phyloP scores from a whole-genome alignment of 2,797 vertebrate species.

The Avahi laniger region DNA sequence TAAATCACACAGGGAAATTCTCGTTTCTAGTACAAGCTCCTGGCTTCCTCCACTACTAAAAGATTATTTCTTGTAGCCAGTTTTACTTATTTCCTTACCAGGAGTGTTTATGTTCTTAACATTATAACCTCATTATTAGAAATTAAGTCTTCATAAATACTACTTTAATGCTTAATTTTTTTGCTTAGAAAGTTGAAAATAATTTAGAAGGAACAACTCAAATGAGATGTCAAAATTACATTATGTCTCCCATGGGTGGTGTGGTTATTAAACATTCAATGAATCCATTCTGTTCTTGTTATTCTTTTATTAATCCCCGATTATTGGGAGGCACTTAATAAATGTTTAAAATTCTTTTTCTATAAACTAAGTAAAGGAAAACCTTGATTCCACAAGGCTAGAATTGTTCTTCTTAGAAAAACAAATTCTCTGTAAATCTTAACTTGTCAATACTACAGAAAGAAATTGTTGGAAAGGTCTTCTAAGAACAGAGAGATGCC shows the following conservation, averaged over 20 bases:
- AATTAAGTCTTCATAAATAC: conserved; percentile 33
- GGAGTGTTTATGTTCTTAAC: conserved; percentile 35
- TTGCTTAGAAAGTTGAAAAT: conserved; percentile 14
- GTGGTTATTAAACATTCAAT: not conserved
- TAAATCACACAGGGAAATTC: conserved; percentile 29
- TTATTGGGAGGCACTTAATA: not conserved
- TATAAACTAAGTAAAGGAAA: conserved; percentile 36
- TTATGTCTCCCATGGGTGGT: not conserved
- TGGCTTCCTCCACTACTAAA: not conserved
- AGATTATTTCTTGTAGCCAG: not conserved
- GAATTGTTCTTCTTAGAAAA: conserved; percentile 1
- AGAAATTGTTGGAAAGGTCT: not conserved
- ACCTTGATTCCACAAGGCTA: conserved; percentile 4
- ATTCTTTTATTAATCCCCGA: conserved; percentile 18
- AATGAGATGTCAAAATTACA: not conserved
- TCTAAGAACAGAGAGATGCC: not conserved
- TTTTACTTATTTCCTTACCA: conserved; percentile 37
- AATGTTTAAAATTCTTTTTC: not conserved
- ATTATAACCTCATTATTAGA: conserved; percentile 21
- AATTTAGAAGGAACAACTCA: not conserved
- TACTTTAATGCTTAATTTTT: not conserved
- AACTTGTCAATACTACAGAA: not conserved
- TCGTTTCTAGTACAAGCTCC: not conserved
- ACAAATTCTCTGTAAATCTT: conserved; percentile 32
- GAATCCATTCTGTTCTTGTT: not conserved